phyloP scores from a whole-genome alignment of 2,113 vertebrate genomes.

The Urocolius indicus region DNA sequence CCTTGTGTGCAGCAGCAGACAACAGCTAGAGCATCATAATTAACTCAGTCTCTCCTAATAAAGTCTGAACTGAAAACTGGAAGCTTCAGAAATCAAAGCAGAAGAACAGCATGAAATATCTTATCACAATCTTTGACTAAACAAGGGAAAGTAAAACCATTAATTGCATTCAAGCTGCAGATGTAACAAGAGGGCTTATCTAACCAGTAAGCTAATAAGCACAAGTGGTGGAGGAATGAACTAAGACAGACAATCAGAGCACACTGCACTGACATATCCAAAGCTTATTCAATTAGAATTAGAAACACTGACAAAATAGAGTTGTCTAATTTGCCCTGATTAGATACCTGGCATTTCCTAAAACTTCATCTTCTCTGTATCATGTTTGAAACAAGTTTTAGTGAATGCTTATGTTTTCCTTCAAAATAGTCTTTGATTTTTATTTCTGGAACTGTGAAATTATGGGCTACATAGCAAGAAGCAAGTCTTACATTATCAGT shows the following conservation, averaged over 20 bases:
- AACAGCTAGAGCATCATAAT: neutral
- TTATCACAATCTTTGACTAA: neutral
- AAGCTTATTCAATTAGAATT: slow-evolving; percentile 1
- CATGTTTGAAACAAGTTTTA: neutral
- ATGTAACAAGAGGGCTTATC: neutral
- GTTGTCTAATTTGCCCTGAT: neutral
- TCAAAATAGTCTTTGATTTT: neutral
- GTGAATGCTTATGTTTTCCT: neutral
- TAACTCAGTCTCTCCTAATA: neutral
- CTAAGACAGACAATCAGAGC: neutral
- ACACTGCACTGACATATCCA: neutral
- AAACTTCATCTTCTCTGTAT: neutral
- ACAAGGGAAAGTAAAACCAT: neutral
- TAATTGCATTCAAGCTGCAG: neutral
- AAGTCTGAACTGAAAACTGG: neutral
- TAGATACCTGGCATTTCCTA: neutral
- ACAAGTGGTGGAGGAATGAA: neutral
- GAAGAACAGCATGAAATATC: neutral
- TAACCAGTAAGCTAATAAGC: neutral
- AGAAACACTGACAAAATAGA: neutral
- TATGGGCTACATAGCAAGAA: neutral
- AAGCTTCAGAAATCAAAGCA: neutral
- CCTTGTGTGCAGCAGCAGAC: neutral
- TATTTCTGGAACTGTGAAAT: neutral
- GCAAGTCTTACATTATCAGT: neutral